Conservation (phyloP, 2,113 vertebrate genomes). For the Pelvicachromis taeniatus region DNA sequence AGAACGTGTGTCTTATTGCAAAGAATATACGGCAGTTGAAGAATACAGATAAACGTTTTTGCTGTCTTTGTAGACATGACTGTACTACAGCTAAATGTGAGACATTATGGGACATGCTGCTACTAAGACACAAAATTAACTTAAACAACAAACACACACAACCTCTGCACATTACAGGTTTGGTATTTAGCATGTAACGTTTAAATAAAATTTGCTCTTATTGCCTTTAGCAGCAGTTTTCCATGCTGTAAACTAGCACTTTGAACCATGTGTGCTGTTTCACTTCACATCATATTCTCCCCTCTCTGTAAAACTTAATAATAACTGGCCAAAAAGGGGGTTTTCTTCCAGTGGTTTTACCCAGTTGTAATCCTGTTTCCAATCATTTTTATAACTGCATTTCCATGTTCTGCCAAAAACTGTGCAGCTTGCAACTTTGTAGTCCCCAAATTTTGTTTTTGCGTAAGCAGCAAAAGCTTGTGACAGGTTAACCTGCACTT, state of each 20-base stretch:
- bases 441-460: neutral
- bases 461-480: neutral
- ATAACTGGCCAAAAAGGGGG: neutral
- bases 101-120: neutral
- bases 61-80: neutral
- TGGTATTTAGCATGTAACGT: too few species aligned
- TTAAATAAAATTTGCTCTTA: neutral
- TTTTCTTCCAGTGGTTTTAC: neutral
- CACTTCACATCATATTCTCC: neutral
- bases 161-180: neutral
- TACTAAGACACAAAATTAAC: neutral
- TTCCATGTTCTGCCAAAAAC: neutral
- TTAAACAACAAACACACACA: neutral
- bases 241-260: neutral
- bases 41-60: neutral
- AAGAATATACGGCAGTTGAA: neutral
- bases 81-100: neutral
- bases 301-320: neutral
- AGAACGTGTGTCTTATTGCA: neutral
- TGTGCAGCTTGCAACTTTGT: neutral
- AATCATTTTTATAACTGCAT: neutral
- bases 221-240: neutral
- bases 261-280: neutral
- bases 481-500: neutral
- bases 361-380: neutral